phyloP scores from a whole-genome alignment of 2,888 invertebrate genomes.

The Meiosimyza decipiens region DNA sequence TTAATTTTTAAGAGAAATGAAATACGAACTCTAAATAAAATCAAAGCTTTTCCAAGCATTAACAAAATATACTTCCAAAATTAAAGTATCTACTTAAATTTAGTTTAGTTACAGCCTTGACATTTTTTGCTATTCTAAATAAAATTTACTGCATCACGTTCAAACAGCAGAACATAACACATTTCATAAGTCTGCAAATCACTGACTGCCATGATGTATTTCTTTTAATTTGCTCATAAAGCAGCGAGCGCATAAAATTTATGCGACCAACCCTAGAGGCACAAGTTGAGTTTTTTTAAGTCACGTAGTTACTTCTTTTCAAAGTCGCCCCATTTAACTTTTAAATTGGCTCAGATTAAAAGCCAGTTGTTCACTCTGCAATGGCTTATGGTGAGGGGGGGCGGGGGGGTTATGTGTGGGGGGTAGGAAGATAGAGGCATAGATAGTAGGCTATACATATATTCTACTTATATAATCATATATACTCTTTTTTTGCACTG shows the following conservation, averaged over 20 bases:
- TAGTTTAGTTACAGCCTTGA: no score
- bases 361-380: slow-evolving; percentile 10
- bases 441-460: neutral
- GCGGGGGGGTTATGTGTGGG: no score
- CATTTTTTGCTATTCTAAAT: no score
- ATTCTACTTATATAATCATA: neutral
- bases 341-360: slow-evolving; percentile 25
- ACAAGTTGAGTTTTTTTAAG: neutral
- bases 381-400: neutral
- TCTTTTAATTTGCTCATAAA: slow-evolving; percentile 13
- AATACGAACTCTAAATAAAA: no score
- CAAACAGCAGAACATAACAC: no score
- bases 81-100: no score
- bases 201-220: neutral
- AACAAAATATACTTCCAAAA: no score
- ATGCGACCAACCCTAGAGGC: neutral
- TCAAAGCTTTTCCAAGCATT: no score
- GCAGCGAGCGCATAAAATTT: neutral
- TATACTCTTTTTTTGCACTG: neutral
- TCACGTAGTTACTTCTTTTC: slow-evolving; percentile 1
- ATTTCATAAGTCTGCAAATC: no score
- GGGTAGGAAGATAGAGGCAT: neutral
- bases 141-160: no score
- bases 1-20: no score
- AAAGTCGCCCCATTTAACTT: slow-evolving; percentile 15